Conservation (phyloP, 2,888 invertebrate species). For the Spodoptera picta region DNA sequence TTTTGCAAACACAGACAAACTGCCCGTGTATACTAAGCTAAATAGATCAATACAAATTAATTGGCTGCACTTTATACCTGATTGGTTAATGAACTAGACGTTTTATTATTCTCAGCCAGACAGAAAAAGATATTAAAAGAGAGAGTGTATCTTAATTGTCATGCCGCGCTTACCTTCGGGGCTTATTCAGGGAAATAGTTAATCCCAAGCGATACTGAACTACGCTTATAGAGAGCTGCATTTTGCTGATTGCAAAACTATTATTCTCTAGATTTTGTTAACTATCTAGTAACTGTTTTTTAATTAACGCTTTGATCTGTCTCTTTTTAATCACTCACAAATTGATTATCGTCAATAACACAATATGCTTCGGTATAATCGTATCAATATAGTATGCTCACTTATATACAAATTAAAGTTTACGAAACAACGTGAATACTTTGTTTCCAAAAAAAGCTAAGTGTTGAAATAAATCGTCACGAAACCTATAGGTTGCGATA, state of each 20-base stretch:
- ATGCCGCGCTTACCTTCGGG: conserved; percentile 8
- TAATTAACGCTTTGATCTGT: conserved; percentile 1
- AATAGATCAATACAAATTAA: conserved; percentile 27
- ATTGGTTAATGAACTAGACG: conserved; percentile 12
- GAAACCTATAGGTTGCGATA: conserved; percentile 42
- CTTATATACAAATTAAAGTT: conserved; percentile 1
- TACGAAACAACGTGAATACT: conserved; percentile 15
- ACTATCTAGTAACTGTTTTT: not conserved
- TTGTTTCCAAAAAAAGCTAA: conserved; percentile 19
- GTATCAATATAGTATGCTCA: conserved; percentile 17
- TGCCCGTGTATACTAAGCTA: conserved; percentile 1
- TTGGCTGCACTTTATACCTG: conserved; percentile 18
- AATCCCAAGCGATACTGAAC: conserved; percentile 16
- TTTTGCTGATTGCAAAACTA: conserved; percentile 12
- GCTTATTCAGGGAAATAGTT: conserved; percentile 8
- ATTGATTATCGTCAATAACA: conserved; percentile 7
- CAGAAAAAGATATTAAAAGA: conserved; percentile 26
- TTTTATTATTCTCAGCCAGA: conserved; percentile 13
- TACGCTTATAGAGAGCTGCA: conserved; percentile 11
- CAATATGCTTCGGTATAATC: conserved; percentile 1
- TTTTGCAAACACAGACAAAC: conserved; percentile 46
- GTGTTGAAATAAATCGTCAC: conserved; percentile 33
- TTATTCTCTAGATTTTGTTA: not conserved
- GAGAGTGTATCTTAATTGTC: conserved; percentile 34
- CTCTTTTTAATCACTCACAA: conserved; percentile 1